Evolutionary conservation across 2,888 invertebrate genomes (phyloP), one percentile per base, ranked within the genome.

Genomic region (Orthosia incerta): DNA sequence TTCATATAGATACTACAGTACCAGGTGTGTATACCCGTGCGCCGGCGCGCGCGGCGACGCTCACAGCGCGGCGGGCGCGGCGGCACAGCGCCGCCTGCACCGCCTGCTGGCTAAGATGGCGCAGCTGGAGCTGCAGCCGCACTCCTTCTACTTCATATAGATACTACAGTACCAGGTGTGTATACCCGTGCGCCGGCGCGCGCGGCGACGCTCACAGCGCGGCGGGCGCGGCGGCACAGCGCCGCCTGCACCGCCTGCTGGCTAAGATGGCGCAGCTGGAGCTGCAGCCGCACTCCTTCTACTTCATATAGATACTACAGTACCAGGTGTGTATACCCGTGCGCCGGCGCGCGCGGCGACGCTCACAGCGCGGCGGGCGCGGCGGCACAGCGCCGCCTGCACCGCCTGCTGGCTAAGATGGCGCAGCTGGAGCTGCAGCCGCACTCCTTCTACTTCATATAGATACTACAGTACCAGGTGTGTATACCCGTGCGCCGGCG

Each of bases 191-290:
- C 85, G 86, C 68, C 51, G 81, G 72, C 68, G 67, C 67, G 13
- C 61, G 69, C 59, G 67, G 77, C 53, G 93, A 68, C 71, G 65
- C 70, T 20, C 26, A 5, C 45, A n/a, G 64, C 59, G 67, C 69
- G 31, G 71, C 69, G 20, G 66, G 69, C 94, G 61, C 96, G 93
- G 80, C 98, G 16, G 94, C 96, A 0, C 96, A 96, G 80, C 98
- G 98, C 85, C 99, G 99, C 98, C 96, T 99, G 71, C 99, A 99
- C 93, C 97, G 99, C 65, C 97, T 99, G 77, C 99, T 99, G 92
- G 99, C 99, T 92, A 99, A 99, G 97, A 99, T 99, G 98, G 99
- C 99, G 9, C 99, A 99, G 96, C 98, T 99, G 70, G 99, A 99
- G 70, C 85, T 96, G 74, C 96, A 96, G 74, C 95, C 95, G 45